Evolutionary conservation across 2,113 vertebrate species (phyloP), one percentile per base, ranked within the genome.

Genomic region (Geococcyx californianus): DNA sequence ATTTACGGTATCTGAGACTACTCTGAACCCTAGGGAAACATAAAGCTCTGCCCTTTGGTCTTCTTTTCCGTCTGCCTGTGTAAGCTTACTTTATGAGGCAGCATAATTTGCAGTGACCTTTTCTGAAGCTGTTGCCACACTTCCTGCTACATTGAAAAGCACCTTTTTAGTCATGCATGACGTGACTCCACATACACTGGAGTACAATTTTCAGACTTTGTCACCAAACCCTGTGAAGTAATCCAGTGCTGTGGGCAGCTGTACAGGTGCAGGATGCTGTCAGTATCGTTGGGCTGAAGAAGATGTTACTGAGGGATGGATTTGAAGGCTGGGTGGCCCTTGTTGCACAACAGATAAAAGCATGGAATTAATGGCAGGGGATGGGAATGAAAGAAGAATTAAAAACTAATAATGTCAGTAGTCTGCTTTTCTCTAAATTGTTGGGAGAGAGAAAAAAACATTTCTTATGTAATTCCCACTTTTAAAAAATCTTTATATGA

Each of bases 31-130:
- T 19, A 44, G 66, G 38, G 84, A 95, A 87, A 51, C 28, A 72
- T 31, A 75, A 64, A 86, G 31, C n/a, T 81, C 34, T 89, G 77
- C 33, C 77, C 73, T 89, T 84, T 87, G 66, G 38, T 89, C 81
- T 59, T 84, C 69, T 78, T 78, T 87, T 52, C 62, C 56, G 47
- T 51, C 78, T 94, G 74, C 44, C 66, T 75, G 56, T 49, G 21
- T 89, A 93, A 93, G 49, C 82, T 89, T 34, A 68, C 64, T 95
- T 87, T 79, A 89, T 82, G 81, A 91, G 38, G 93, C 77, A 82
- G 60, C 13, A 31, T 89, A 96, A 96, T 94, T 94, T 91, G 74
- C 90, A 82, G 62, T 76, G 81, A 94, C 92, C 92, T 95, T 95
- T 95, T 64, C 90, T 79, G 79, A 93, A 91, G 55, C 74, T 72